Evolutionary conservation across 2,797 vertebrate species (phyloP).

Genomic region (Urocyon cinereoargenteus): DNA sequence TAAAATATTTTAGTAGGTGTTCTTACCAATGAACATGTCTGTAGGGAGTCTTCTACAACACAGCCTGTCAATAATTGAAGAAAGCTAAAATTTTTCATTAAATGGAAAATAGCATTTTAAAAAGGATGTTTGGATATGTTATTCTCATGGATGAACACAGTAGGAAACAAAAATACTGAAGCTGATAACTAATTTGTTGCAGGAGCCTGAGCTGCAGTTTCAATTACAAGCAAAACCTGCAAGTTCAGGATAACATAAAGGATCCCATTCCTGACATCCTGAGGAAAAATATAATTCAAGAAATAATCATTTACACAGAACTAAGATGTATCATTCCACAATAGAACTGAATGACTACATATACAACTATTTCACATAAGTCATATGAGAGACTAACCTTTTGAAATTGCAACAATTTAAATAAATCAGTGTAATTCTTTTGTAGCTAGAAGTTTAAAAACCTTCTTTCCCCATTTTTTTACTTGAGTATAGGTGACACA

Average conservation of each 20-base stretch:
- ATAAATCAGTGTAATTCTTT: background rate
- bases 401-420: background rate
- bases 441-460: background rate
- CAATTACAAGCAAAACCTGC: slow-evolving; percentile 72
- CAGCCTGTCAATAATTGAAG: slow-evolving; percentile 80
- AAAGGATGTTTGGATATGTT: slow-evolving; percentile 70
- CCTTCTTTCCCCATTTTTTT: background rate
- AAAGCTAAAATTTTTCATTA: slow-evolving; percentile 77
- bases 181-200: slow-evolving; percentile 78
- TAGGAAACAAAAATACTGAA: slow-evolving; percentile 78
- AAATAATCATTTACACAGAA: slow-evolving; percentile 45
- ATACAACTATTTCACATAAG: background rate
- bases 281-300: slow-evolving; percentile 58
- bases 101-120: slow-evolving; percentile 69
- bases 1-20: slow-evolving; percentile 83
- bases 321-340: background rate
- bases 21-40: slow-evolving; percentile 82
- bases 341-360: background rate
- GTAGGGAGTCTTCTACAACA: slow-evolving; percentile 66
- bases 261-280: background rate
- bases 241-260: slow-evolving; percentile 66
- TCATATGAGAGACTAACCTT: background rate
- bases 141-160: slow-evolving; percentile 80
- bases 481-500: background rate
- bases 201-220: slow-evolving; percentile 62